A percentile compares a stretch with the other conserved stretches of the same genome.
Conservation (phyloP, 2,888 invertebrate genomes). For the Sinohyriopsis cumingii region DNA sequence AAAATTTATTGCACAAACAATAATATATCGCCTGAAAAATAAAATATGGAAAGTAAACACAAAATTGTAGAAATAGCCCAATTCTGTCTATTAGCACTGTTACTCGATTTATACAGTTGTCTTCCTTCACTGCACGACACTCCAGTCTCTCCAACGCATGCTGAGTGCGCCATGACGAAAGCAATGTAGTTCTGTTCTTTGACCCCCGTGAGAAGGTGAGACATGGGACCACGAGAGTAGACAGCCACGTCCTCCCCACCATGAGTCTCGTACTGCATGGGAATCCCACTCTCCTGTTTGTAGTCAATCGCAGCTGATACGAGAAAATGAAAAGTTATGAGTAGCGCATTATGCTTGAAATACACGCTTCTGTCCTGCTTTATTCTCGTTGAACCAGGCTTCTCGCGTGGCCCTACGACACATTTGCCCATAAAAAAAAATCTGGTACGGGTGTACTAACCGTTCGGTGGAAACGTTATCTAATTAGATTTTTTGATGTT, state of each 20-base stretch:
- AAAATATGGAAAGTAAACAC: too few relatives aligned
- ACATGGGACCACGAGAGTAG: slow-evolving; percentile 86
- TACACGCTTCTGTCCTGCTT: too few relatives aligned
- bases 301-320: slow-evolving; percentile 33
- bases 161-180: slow-evolving; percentile 86
- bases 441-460: not conserved
- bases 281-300: slow-evolving; percentile 36
- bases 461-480: not conserved
- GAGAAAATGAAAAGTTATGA: not conserved
- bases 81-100: too few relatives aligned
- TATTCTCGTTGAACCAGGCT: not conserved
- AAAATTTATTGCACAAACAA: too few relatives aligned
- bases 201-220: slow-evolving; percentile 85
- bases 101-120: too few relatives aligned
- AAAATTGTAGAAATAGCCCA: too few relatives aligned
- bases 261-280: slow-evolving; percentile 65
- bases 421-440: too few relatives aligned
- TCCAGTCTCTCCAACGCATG: slow-evolving; percentile 78
- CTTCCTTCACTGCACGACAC: slow-evolving; percentile 14
- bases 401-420: too few relatives aligned
- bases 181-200: slow-evolving; percentile 93
- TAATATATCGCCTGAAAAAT: too few relatives aligned
- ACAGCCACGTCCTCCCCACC: slow-evolving; percentile 85
- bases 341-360: not conserved
- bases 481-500: not conserved